Evolutionary conservation across 1,140 invertebrate genomes (phyloP), one percentile per base, ranked within the genome.

Genomic region (Araneus ventricosus): DNA sequence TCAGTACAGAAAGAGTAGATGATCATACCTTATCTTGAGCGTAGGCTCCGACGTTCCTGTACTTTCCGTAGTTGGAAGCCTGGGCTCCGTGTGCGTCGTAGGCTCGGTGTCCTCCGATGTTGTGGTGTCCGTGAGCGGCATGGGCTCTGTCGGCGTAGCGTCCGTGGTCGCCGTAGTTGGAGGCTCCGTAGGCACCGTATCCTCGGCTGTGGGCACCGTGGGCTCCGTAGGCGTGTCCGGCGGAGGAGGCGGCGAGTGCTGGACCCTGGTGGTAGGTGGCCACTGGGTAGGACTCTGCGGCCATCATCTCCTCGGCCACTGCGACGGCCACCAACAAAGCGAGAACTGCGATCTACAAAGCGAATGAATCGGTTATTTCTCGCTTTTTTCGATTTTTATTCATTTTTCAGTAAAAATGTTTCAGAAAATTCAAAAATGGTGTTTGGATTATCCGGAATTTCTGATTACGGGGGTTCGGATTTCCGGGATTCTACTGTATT

Each of bases 101-200:
- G 52, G 86, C 27, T 34, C 57, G 24, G 22, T 89, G 61, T 84
- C 70, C 92, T 63, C 92, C 92, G 37, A 88, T n/a, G 87, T 93
- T 89, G 92, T 93, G 92, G 87, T 93, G 92, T 82, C 86, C 92
- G 5, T 93, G 92, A 34, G 92, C 92, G 27, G 86, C 87, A 22
- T 93, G 82, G 7, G 52, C 92, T 17, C 92, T 80, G 87, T 93
- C 92, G 22, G 45, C 70, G 30, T 93, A 93, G 63, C 86, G 86
- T 80, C 92, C 92, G 75, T 89, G 86, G 57, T 93, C 92, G 61
- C 92, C 92, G 22, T 93, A 85, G 79, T 89, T 37, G n/a, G 92
- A 61, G 4, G 22, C 10, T 84, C 92, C 92, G 37, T 93, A 41
- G 14, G 92, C 92, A 6, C 86, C 86, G 37, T 93, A 89, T 88